Conservation (phyloP, 2,797 vertebrate genomes). For the Mycteria americana region DNA sequence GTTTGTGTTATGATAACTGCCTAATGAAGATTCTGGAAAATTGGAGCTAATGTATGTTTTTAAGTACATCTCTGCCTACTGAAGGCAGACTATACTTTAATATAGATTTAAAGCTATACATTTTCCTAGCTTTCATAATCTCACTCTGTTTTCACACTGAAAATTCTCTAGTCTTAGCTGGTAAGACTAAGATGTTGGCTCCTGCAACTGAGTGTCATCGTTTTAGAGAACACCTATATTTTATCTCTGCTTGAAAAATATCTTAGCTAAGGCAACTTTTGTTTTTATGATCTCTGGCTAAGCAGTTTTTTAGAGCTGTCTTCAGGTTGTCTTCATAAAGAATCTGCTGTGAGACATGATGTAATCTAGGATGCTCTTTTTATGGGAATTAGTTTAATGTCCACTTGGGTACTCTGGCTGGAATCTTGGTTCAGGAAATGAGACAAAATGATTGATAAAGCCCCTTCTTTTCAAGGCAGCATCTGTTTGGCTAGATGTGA, state of each 20-base stretch:
- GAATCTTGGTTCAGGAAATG: conserved; percentile 40
- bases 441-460: conserved; percentile 21
- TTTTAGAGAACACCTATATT: not conserved
- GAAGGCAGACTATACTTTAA: not conserved
- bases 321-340: not conserved
- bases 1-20: not conserved
- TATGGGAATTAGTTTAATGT: not conserved
- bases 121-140: not conserved
- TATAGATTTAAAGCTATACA: not conserved
- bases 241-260: not conserved
- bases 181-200: not conserved
- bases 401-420: conserved; percentile 8
- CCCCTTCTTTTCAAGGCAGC: conserved; percentile 26
- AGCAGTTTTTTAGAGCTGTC: not conserved
- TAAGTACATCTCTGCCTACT: not conserved
- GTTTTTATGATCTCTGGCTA: not conserved
- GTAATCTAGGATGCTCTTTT: not conserved
- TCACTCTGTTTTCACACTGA: not conserved
- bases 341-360: not conserved
- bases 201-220: not conserved
- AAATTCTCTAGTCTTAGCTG: not conserved
- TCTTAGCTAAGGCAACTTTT: not conserved
- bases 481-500: conserved; percentile 32
- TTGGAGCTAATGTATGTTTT: not conserved
- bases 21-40: not conserved